phyloP scores from a whole-genome alignment of 2,888 invertebrate species.

The Tromatobia lineatoria region DNA sequence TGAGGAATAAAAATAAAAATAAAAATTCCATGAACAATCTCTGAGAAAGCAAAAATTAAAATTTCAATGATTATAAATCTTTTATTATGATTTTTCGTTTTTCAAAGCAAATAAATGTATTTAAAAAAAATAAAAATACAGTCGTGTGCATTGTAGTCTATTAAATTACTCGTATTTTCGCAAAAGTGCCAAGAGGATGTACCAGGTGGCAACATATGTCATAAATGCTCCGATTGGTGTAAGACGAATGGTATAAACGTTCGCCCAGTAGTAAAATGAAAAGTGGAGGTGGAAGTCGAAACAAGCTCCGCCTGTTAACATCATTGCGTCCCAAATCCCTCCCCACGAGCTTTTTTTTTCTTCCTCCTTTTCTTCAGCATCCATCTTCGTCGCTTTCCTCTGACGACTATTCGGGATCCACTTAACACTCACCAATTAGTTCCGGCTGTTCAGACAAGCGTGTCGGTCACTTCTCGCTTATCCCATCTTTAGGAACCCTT shows the following conservation, averaged over 20 bases:
- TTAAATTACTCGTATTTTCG: background rate
- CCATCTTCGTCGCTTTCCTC: slow-evolving; percentile 63
- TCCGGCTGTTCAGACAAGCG: slow-evolving; percentile 73
- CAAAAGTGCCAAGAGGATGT: slow-evolving; percentile 61
- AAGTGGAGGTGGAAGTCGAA: slow-evolving; percentile 70
- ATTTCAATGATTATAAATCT: no score
- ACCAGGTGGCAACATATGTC: slow-evolving; percentile 80
- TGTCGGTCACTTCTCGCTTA: slow-evolving; percentile 63
- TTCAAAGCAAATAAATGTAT: background rate
- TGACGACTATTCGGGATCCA: slow-evolving; percentile 69
- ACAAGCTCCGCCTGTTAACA: slow-evolving; percentile 79
- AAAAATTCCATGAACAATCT: no score
- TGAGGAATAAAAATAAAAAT: no score
- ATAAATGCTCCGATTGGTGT: slow-evolving; percentile 73
- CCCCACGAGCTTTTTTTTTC: slow-evolving; percentile 68
- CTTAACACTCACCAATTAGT: slow-evolving; percentile 81
- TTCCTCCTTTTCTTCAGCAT: slow-evolving; percentile 62
- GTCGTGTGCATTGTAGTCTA: background rate
- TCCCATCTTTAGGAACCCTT: slow-evolving; percentile 37
- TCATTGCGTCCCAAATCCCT: slow-evolving; percentile 76
- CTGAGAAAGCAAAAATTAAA: no score
- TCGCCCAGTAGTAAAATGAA: slow-evolving; percentile 68
- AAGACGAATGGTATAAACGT: slow-evolving; percentile 61
- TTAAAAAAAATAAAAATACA: background rate
- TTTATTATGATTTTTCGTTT: no score